phyloP scores from a whole-genome alignment of 2,888 invertebrate genomes.

The Branchinecta sandiegonensis region DNA sequence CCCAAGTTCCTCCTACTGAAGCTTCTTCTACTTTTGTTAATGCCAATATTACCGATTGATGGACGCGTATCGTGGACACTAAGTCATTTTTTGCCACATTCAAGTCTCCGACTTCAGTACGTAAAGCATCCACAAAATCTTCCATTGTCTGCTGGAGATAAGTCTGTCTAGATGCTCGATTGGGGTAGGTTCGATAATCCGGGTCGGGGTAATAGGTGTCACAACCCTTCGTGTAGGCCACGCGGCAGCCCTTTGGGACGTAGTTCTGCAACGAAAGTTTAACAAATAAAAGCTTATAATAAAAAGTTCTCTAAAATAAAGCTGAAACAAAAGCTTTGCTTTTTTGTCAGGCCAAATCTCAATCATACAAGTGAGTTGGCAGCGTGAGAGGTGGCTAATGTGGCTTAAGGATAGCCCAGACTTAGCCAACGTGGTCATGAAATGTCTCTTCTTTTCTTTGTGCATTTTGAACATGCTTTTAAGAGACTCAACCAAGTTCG shows the following conservation, averaged over 20 bases:
- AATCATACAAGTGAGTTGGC: no score
- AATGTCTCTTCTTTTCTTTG: no score
- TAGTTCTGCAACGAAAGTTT: not conserved
- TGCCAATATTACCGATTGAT: not conserved
- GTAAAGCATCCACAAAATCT: not conserved
- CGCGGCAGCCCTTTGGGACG: not conserved
- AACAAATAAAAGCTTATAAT: not conserved
- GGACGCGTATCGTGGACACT: not conserved
- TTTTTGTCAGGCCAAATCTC: no score
- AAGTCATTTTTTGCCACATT: not conserved
- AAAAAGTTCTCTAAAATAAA: not conserved
- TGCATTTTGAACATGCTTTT: no score
- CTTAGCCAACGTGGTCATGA: no score
- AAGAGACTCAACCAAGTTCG: no score
- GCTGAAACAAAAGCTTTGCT: no score
- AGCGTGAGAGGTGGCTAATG: no score
- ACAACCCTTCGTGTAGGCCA: not conserved
- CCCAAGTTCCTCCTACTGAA: no score
- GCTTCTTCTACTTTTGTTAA: no score
- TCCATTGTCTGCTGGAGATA: not conserved
- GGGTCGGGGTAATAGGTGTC: not conserved
- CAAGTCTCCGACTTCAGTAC: not conserved
- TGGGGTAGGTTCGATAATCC: not conserved
- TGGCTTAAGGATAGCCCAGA: no score
- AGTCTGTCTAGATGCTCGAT: not conserved